phyloP scores from a whole-genome alignment of 2,888 invertebrate species.

The Chrysomela aeneicollis region DNA sequence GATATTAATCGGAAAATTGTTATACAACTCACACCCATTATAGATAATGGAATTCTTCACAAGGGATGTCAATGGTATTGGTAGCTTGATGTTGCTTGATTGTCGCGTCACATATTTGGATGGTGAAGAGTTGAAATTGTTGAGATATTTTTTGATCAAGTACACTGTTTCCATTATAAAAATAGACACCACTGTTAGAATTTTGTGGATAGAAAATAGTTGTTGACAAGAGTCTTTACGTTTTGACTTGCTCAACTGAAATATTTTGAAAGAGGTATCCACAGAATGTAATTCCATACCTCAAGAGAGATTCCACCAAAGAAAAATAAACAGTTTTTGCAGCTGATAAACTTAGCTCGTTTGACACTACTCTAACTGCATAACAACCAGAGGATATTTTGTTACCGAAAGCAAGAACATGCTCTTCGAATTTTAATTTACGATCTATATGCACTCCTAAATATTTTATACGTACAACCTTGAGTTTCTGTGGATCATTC shows the following conservation, averaged over 20 bases:
- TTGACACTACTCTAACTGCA: too few species aligned
- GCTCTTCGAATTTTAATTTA: too few species aligned
- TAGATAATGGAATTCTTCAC: constrained; percentile 2
- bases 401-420: too few species aligned
- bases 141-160: constrained; percentile 3
- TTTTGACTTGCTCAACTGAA: constrained; percentile 7
- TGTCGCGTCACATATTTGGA: not conserved
- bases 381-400: too few species aligned
- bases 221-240: constrained; percentile 5
- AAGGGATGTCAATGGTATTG: constrained; percentile 6
- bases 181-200: not conserved
- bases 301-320: constrained; percentile 9
- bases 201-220: constrained; percentile 1
- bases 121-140: not conserved
- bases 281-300: constrained; percentile 14
- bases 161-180: constrained; percentile 13
- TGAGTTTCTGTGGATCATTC: too few species aligned
- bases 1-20: not conserved
- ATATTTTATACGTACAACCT: too few species aligned
- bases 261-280: not conserved
- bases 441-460: too few species aligned
- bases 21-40: not conserved
- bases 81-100: not conserved
- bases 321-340: constrained; percentile 12
- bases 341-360: too few species aligned